phyloP scores from a whole-genome alignment of 2,113 vertebrate species.

The Ceuthmochares aereus region DNA sequence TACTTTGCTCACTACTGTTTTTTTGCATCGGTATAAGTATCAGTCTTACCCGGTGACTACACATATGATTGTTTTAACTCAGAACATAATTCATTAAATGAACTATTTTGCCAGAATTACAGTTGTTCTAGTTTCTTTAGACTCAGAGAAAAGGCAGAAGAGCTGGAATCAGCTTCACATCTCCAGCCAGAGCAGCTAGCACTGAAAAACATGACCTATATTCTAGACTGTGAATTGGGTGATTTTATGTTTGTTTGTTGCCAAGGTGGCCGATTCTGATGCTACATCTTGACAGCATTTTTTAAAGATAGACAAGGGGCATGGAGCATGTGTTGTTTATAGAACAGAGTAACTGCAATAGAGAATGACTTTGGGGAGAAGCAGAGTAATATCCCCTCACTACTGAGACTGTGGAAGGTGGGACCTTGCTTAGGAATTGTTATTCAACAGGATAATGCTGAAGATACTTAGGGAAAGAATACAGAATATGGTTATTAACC shows the following conservation, averaged over 20 bases:
- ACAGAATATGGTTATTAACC: not conserved
- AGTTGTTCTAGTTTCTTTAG: constrained; percentile 6
- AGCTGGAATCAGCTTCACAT: not conserved
- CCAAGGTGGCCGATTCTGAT: not conserved
- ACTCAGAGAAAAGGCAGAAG: not conserved
- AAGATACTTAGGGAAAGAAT: not conserved
- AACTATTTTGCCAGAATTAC: not conserved
- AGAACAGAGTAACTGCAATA: not conserved
- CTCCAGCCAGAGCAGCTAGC: not conserved
- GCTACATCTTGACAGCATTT: constrained; percentile 11
- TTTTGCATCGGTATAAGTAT: not conserved
- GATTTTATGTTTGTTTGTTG: not conserved
- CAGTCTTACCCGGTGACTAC: not conserved
- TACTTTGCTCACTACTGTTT: not conserved
- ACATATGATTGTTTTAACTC: not conserved
- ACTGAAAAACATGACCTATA: not conserved
- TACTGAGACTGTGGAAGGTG: not conserved
- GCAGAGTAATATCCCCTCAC: not conserved
- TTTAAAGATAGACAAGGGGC: constrained; percentile 14
- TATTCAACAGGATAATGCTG: not conserved
- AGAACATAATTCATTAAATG: not conserved
- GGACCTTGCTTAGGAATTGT: not conserved
- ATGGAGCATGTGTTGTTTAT: not conserved
- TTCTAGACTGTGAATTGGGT: not conserved
- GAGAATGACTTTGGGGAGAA: not conserved